Conservation (phyloP, 2,113 vertebrate species). For the Cnemophilus loriae region DNA sequence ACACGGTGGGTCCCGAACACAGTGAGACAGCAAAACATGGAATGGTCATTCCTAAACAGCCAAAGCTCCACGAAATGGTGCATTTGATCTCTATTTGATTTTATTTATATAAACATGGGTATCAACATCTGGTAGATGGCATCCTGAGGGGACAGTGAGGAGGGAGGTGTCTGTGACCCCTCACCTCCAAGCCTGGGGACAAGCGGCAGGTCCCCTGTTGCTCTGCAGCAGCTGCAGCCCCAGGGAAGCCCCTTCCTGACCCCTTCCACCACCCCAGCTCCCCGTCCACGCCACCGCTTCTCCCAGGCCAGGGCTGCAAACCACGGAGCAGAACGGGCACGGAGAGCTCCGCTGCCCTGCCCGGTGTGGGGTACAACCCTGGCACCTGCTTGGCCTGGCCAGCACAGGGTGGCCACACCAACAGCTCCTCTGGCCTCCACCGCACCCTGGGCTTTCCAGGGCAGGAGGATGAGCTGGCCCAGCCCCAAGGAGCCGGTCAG, state of each 20-base stretch:
- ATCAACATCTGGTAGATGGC: not conserved
- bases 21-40: fast-evolving
- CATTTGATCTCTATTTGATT: fast-evolving
- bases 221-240: not conserved
- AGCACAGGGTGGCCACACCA: not conserved
- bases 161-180: not conserved
- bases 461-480: fast-evolving
- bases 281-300: fast-evolving
- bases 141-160: not conserved
- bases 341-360: not conserved
- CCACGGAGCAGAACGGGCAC: not conserved
- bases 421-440: not conserved
- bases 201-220: too few relatives aligned
- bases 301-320: not conserved
- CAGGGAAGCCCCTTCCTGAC: not conserved
- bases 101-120: not conserved
- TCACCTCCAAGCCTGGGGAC: not conserved
- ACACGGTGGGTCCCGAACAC: fast-evolving
- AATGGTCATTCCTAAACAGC: not conserved
- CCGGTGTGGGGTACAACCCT: fast-evolving
- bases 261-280: not conserved
- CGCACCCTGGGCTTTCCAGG: not conserved
- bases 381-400: not conserved
- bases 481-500: not conserved
- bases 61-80: not conserved